These are phyloP conservation scores for Erythrolamprus reginae DNA, from an alignment of 2,113 vertebrate species.

Conservation along the genomic window DNA sequence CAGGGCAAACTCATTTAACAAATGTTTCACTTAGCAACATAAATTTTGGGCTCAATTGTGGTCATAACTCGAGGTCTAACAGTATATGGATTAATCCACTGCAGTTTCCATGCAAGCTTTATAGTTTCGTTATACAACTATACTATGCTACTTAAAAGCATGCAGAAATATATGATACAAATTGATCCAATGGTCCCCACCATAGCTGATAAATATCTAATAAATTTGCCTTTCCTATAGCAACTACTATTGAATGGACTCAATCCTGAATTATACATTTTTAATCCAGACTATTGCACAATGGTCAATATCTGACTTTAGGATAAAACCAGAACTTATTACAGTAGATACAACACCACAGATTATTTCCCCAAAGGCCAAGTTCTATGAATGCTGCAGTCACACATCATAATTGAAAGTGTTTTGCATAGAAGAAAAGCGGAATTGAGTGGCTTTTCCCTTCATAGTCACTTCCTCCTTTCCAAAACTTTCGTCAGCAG, in stretches of 20 bases:
- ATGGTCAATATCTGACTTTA: not conserved
- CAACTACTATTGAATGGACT: not conserved
- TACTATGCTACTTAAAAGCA: not conserved
- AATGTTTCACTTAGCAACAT: no score
- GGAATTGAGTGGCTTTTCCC: not conserved
- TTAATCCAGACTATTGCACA: not conserved
- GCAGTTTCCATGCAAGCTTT: not conserved
- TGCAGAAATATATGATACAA: not conserved
- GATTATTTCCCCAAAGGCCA: not conserved
- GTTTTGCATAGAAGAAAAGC: not conserved
- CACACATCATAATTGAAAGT: not conserved
- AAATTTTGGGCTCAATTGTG: no score
- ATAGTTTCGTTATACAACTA: not conserved
- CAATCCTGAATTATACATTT: not conserved
- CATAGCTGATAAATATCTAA: not conserved
- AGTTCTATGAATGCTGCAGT: not conserved
- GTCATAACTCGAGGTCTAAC: no score
- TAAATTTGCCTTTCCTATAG: not conserved
- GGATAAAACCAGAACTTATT: not conserved
- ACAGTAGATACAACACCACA: not conserved
- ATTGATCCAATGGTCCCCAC: not conserved
- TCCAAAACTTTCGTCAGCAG: not conserved
- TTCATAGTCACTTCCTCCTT: not conserved
- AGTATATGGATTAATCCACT: not conserved
- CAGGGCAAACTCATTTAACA: no score